Evolutionary conservation across 2,888 invertebrate species (phyloP), one percentile per base, ranked within the genome.

Genomic region (Cephus spinipes): DNA sequence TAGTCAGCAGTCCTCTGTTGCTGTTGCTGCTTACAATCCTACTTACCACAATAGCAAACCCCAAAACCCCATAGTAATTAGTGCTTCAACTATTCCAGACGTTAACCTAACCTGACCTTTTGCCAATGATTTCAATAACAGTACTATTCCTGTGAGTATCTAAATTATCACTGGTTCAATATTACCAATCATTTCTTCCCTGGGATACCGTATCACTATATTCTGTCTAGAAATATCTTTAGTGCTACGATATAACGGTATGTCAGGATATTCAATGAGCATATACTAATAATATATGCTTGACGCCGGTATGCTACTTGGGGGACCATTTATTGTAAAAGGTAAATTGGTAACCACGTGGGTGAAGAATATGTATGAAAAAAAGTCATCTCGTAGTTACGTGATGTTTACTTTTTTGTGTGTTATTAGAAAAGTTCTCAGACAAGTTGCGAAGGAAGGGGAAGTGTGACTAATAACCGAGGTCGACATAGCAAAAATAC

Each of bases 1-100:
- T 75, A 35, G 34, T 71, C 12, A 55, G 73, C 33, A 73, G 69
- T 75, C 2, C 75, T 68, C 76, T 78, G 80, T 80, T 80, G 68
- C 80, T 79, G 75, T 75, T 75, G 77, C 32, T 80, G 73, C 36
- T 78, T 76, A 78, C 75, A 80, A 80, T 23, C 55, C 55, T 55
- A 23, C 55, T 55, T 55, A 55, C 75, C 75, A 73, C 76, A 74
- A 73, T 35, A 80, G 68, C 68, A 78, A 79, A 77, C 75, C 78
- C 77, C 80, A 73, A 73, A 69, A 40, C 75, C 74, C 73, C 68
- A 76, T 55, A 55, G 23, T 23, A 23, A 55, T 55, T 55, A 55
- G 55, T 23, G 55, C 55, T 55, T 23, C 55, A 55, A 55, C 55
- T 55, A 55, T 55, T 40, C 9, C 15, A 55, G 55, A 55, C 23